phyloP scores from a whole-genome alignment of 2,888 invertebrate genomes.

The Dynastes maya region DNA sequence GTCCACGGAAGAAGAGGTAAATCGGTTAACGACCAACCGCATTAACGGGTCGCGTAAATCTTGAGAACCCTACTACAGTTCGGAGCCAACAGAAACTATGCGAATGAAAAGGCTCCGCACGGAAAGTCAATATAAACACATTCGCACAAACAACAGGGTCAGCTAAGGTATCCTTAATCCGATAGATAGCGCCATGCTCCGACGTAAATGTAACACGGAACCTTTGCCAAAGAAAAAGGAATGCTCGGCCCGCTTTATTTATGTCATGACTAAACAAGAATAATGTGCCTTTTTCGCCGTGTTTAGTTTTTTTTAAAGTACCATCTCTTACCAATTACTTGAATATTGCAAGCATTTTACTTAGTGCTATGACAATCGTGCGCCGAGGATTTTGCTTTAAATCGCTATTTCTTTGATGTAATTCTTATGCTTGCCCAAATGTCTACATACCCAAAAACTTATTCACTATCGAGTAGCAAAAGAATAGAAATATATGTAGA shows the following conservation, averaged over 20 bases:
- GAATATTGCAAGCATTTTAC: neutral
- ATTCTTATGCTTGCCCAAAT: too few relatives aligned
- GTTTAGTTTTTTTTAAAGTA: neutral
- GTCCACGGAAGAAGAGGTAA: neutral
- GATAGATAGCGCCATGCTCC: conserved; percentile 2
- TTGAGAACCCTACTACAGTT: neutral
- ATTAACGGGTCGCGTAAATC: conserved; percentile 9
- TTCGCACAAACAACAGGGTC: conserved; percentile 13
- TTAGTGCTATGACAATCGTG: too few relatives aligned
- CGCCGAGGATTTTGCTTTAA: too few relatives aligned
- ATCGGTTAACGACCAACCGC: neutral
- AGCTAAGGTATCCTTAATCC: conserved; percentile 18
- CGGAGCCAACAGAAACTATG: conserved; percentile 6
- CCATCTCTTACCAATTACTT: neutral
- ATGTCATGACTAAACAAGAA: neutral
- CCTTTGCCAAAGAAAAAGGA: conserved; percentile 3
- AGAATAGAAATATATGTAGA: too few relatives aligned
- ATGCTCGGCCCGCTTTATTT: neutral
- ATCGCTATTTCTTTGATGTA: too few relatives aligned
- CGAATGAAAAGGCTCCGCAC: conserved; percentile 25
- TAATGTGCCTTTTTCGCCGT: neutral
- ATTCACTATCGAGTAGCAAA: too few relatives aligned
- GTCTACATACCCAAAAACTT: too few relatives aligned
- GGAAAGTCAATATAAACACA: conserved; percentile 33
- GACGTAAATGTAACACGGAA: neutral